These are phyloP conservation scores for Myotis myotis DNA, from an alignment of 2,797 vertebrate genomes.

Conservation along the genomic window DNA sequence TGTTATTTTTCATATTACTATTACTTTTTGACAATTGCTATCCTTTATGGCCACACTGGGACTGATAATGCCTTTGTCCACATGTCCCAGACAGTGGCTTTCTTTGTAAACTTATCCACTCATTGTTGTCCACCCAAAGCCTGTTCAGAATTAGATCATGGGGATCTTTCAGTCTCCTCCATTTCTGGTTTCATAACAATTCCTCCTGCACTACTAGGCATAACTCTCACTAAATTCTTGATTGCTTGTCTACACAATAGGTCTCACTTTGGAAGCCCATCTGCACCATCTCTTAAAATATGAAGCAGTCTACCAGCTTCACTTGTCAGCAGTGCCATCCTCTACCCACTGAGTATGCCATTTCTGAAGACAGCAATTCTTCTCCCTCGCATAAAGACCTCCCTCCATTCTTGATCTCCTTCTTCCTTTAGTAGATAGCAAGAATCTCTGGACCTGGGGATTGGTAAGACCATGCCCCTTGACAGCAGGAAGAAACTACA, in stretches of 20 bases:
- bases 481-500: background rate
- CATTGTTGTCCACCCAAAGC: no score
- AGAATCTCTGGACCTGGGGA: background rate
- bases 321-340: background rate
- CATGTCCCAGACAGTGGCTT: no score
- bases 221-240: background rate
- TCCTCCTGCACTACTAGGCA: background rate
- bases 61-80: no score
- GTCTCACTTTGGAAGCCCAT: background rate
- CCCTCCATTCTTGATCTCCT: background rate
- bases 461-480: background rate
- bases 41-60: no score
- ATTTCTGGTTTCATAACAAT: background rate
- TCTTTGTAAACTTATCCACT: no score
- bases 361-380: background rate
- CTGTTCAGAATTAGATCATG: no score
- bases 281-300: background rate
- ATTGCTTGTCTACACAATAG: background rate
- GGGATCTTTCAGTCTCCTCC: no score
- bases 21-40: no score
- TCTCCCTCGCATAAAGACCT: background rate
- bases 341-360: background rate
- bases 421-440: background rate
- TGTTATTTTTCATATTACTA: no score
- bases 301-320: background rate